These are phyloP conservation scores for Oscheius sp. DNA, from an alignment of 2,888 invertebrate species.

Conservation along the genomic window DNA sequence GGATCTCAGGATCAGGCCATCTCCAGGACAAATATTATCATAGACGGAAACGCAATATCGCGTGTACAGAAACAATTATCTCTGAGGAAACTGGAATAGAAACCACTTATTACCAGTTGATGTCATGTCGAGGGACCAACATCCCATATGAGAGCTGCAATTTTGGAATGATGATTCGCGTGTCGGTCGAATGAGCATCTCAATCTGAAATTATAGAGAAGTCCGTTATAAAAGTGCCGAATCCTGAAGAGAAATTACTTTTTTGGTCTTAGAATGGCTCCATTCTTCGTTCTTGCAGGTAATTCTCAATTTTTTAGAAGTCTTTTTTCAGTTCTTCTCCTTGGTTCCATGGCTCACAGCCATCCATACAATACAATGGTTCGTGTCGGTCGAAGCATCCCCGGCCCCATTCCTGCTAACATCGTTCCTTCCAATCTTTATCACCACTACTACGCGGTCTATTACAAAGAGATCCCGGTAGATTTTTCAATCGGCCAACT, in stretches of 20 bases:
- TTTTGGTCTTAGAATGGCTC: not conserved
- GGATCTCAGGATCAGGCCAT: not conserved
- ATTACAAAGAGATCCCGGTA: not conserved
- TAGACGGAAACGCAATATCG: no score
- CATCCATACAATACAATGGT: slow-evolving; percentile 17
- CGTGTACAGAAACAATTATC: no score
- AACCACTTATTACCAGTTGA: no score
- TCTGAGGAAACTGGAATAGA: no score
- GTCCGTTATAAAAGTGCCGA: no score
- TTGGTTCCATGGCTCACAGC: not conserved
- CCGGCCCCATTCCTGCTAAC: not conserved
- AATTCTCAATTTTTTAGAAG: not conserved
- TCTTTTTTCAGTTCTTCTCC: not conserved
- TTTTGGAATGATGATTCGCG: no score
- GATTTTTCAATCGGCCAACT: not conserved
- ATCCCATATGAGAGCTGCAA: no score
- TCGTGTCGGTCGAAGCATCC: slow-evolving; percentile 2
- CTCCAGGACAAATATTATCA: no score
- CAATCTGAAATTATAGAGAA: no score
- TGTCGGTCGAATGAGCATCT: no score
- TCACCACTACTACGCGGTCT: not conserved
- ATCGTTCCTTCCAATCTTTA: not conserved
- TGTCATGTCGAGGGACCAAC: no score
- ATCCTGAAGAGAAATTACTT: no score
- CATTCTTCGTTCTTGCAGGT: not conserved